Conservation (phyloP, 2,797 vertebrate species). For the Spea hammondii region DNA sequence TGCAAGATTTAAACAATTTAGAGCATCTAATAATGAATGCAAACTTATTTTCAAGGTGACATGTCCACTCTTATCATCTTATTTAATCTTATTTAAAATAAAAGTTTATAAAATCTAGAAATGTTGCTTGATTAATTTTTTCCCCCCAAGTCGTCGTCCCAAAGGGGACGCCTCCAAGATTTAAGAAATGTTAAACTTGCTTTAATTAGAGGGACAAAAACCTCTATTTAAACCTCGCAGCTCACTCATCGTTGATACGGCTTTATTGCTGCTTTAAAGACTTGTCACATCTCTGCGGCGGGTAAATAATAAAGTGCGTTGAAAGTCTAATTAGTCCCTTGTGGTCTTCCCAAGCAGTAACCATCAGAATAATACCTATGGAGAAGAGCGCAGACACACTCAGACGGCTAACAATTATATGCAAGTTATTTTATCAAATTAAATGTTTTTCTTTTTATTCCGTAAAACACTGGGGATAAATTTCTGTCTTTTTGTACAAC, state of each 20-base stretch:
- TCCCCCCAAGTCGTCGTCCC: too few species aligned
- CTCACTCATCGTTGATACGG: slow-evolving; percentile 14
- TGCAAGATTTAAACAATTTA: too few species aligned
- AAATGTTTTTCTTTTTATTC: too few species aligned
- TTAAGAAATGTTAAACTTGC: background rate
- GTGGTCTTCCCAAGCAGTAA: background rate
- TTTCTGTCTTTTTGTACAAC: background rate
- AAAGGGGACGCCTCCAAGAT: slow-evolving; percentile 8
- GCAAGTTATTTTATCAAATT: too few species aligned
- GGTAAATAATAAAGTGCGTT: slow-evolving; percentile 16
- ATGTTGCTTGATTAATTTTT: too few species aligned
- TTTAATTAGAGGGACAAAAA: slow-evolving; percentile 20
- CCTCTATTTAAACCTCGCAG: background rate
- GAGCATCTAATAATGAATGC: too few species aligned
- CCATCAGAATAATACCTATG: slow-evolving; percentile 24
- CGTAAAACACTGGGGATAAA: too few species aligned
- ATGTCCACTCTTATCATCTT: too few species aligned
- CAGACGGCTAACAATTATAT: background rate
- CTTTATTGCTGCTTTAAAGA: slow-evolving; percentile 2
- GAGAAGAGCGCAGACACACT: background rate
- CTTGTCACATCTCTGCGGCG: slow-evolving; percentile 1
- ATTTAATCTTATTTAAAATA: too few species aligned
- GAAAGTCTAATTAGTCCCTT: slow-evolving; percentile 38
- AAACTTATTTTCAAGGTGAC: too few species aligned
- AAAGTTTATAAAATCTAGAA: too few species aligned